Conservation (phyloP, 2,113 vertebrate genomes). For the Dissostichus mawsoni region DNA sequence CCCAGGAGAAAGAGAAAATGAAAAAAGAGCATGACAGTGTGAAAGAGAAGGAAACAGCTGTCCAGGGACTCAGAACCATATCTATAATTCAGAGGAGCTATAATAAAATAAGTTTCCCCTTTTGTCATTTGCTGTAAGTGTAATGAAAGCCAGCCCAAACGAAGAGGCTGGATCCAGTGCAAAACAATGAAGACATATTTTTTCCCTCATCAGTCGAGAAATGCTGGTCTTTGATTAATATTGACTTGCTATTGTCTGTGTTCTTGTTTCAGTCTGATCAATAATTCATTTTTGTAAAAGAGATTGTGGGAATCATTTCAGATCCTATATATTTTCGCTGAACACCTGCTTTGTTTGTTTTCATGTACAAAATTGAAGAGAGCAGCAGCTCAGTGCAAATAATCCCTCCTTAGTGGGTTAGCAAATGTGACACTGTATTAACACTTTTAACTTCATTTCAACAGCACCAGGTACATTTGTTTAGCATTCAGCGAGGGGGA, state of each 20-base stretch:
- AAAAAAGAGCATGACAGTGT: constrained; percentile 47
- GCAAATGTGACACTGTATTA: constrained; percentile 11
- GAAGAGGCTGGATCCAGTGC: constrained; percentile 49
- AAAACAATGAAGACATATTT: constrained; percentile 73
- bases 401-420: constrained; percentile 13
- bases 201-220: constrained; percentile 59
- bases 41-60: constrained; percentile 48
- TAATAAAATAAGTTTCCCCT: constrained; percentile 66
- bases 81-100: constrained; percentile 69
- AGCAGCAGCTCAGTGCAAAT: constrained; percentile 5
- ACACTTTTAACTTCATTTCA: constrained; percentile 23
- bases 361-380: constrained; percentile 2
- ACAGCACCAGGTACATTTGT: constrained; percentile 6
- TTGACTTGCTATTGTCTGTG: constrained; percentile 78
- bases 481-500: constrained; percentile 15
- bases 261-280: constrained; percentile 72
- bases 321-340: constrained; percentile 42
- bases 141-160: constrained; percentile 70
- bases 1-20: constrained; percentile 59
- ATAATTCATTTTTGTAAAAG: constrained; percentile 80
- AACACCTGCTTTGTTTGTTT: constrained; percentile 54
- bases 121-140: constrained; percentile 64
- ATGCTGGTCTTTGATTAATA: constrained; percentile 79
- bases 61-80: constrained; percentile 55
- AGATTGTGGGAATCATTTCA: constrained; percentile 56